A percentile compares a stretch with the other conserved stretches of the same genome.
These are phyloP conservation scores for Chelonus insularis DNA, from an alignment of 1,140 invertebrate species.

Conservation along the genomic window DNA sequence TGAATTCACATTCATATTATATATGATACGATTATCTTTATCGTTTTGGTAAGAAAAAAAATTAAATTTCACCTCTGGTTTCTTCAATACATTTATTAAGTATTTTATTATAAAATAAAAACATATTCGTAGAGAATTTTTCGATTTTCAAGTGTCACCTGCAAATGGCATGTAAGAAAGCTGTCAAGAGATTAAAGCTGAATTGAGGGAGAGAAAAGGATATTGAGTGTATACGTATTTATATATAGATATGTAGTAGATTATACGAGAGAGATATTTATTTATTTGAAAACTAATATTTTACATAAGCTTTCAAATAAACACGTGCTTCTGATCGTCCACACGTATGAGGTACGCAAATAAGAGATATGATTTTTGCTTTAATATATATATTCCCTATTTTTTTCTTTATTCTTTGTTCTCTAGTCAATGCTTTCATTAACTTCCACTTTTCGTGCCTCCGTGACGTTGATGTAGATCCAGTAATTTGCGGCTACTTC, in stretches of 20 bases:
- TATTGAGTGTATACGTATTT: neutral
- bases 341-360: neutral
- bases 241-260: neutral
- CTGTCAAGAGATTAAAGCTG: too few relatives aligned
- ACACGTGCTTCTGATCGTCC: neutral
- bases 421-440: conserved; percentile 41
- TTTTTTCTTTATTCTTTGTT: conserved; percentile 21
- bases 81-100: too few relatives aligned
- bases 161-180: conserved; percentile 27
- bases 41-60: too few relatives aligned
- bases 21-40: too few relatives aligned
- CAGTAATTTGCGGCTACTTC: conserved; percentile 17
- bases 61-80: too few relatives aligned
- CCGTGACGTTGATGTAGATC: conserved; percentile 49
- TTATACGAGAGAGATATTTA: neutral
- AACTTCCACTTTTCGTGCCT: conserved; percentile 36
- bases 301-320: neutral
- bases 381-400: neutral
- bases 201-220: too few relatives aligned
- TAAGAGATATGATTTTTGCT: too few relatives aligned
- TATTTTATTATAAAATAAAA: too few relatives aligned
- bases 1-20: too few relatives aligned
- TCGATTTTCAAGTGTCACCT: conserved; percentile 33
- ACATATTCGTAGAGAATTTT: too few relatives aligned
- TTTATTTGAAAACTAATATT: neutral